phyloP scores from a whole-genome alignment of 2,888 invertebrate species.

The Eupithecia pulchellata region DNA sequence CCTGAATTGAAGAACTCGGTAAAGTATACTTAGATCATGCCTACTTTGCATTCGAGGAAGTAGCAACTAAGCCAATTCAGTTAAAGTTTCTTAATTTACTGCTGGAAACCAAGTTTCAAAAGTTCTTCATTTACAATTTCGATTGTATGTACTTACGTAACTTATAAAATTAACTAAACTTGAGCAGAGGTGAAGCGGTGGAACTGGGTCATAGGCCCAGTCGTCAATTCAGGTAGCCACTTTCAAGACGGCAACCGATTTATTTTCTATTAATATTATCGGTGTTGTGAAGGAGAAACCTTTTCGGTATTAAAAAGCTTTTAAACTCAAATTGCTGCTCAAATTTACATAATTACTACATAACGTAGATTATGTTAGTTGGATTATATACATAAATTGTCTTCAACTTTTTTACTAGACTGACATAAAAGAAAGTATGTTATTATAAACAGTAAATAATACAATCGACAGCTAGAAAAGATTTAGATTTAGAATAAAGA shows the following conservation, averaged over 20 bases:
- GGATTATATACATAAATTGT: conserved; percentile 14
- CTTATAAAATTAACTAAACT: conserved; percentile 27
- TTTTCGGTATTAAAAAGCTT: not conserved
- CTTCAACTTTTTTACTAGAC: not conserved
- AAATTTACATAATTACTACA: not conserved
- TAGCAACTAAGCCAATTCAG: not conserved
- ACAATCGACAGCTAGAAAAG: no score
- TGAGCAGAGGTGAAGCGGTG: not conserved
- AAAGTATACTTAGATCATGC: not conserved
- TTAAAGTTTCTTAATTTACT: not conserved
- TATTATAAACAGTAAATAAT: not conserved
- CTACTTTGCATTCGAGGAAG: no score
- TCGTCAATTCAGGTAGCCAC: not conserved
- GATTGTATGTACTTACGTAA: conserved; percentile 16
- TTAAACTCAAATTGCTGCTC: not conserved
- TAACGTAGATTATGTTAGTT: not conserved
- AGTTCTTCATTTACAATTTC: conserved; percentile 8
- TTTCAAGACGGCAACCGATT: not conserved
- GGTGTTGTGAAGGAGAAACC: not conserved
- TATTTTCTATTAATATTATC: not conserved
- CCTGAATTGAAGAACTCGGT: not conserved
- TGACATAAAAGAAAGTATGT: not conserved
- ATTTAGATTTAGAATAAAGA: not conserved
- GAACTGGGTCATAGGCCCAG: conserved; percentile 33
- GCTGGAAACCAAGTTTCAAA: conserved; percentile 1